Evolutionary conservation across 2,797 vertebrate species (phyloP), one percentile per base, ranked within the genome.

Genomic region (Adrianichthys oophorus): DNA sequence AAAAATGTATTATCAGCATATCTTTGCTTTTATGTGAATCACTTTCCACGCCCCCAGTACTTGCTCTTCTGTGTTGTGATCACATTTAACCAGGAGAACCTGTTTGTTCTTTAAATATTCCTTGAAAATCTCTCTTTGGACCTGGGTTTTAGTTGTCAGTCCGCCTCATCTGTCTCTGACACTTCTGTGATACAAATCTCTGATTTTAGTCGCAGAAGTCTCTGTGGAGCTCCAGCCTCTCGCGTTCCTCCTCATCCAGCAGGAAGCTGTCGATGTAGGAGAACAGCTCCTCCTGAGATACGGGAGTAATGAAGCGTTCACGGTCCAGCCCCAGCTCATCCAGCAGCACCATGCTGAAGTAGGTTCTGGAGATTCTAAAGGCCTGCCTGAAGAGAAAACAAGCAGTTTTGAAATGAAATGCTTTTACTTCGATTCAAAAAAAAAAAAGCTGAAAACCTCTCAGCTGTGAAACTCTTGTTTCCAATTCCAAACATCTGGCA

Each of bases 291-390:
- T 95, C 94, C 0, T 96, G 93, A n/a, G 87, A 87, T 17, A 92
- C 52, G 0, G 96, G 94, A 46, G 79, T 68, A 63, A 95, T 91
- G 82, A 95, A 98, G 65, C 96, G 95, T 70, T 98, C 98, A 0
- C 95, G 90, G 87, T 98, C 98, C 0, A 82, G 41, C 4, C 96
- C 94, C 0, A 85, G 88, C 73, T 96, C 88, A 83, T 98, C 97
- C 79, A 99, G 87, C 74, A 99, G 90, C 73, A 98, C 89, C 78
- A 95, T 92, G 62, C 92, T 97, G 91, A 98, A 99, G 77, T 94
- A 94, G 24, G 79, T 90, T 7, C 91, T 90, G 37, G 94, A 94
- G 78, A 99, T 92, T 64, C 81, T 92, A 84, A 96, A 91, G 19
- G 76, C 89, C 69, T 94, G 94, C 78, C 96, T 98, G 81, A 23